phyloP scores from a whole-genome alignment of 2,113 vertebrate species.

The Peromyscus californicus region DNA sequence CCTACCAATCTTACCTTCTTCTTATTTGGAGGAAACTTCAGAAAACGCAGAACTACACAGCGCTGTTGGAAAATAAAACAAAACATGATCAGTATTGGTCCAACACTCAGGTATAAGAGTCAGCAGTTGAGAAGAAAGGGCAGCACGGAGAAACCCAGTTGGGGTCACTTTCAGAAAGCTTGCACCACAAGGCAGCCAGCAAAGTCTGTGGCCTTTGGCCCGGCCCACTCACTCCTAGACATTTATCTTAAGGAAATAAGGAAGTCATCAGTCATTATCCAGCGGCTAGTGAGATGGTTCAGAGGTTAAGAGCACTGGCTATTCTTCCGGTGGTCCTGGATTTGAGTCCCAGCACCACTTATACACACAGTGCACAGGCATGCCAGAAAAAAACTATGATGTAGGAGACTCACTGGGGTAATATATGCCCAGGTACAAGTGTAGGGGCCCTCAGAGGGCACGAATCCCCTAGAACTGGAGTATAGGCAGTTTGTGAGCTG shows the following conservation, averaged over 20 bases:
- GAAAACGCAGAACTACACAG: slow-evolving; percentile 95
- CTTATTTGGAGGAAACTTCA: slow-evolving; percentile 93
- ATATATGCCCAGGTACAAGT: background rate
- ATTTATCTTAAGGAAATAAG: slow-evolving; percentile 20
- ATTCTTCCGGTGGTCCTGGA: background rate
- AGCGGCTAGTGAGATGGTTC: background rate
- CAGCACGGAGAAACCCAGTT: too few relatives aligned
- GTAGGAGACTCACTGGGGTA: background rate
- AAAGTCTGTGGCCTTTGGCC: background rate
- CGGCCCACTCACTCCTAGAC: background rate
- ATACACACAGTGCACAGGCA: background rate
- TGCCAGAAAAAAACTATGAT: background rate
- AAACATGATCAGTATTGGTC: background rate
- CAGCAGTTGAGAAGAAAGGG: background rate
- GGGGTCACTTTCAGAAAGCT: background rate
- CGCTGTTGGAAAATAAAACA: slow-evolving; percentile 87
- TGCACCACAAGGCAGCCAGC: background rate
- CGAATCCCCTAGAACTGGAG: background rate
- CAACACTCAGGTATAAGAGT: background rate
- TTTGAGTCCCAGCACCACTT: background rate
- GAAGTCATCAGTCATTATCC: background rate
- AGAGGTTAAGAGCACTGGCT: background rate
- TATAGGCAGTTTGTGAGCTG: background rate
- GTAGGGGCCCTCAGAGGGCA: background rate
- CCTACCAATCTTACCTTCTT: slow-evolving; percentile 89